Evolutionary conservation across 2,113 vertebrate species (phyloP).

Genomic region (Diglossa brunneiventris): DNA sequence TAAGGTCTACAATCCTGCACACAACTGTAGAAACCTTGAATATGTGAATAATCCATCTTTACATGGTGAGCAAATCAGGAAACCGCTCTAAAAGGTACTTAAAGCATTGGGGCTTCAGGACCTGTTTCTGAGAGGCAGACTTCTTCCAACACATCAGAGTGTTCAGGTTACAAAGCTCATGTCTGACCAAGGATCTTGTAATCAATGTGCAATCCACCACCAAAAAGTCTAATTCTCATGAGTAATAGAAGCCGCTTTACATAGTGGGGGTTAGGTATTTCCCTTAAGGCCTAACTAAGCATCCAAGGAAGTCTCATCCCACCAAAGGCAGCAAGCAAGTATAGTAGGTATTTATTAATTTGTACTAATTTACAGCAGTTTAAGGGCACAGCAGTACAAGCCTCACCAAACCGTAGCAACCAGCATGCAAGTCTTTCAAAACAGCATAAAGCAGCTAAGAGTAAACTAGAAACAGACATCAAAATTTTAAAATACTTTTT

Average conservation of each 20-base stretch:
- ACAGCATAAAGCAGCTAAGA: background rate
- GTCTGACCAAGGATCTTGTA: background rate
- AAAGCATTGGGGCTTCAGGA: background rate
- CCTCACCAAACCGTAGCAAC: background rate
- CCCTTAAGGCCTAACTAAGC: background rate
- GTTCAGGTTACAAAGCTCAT: conserved; percentile 3
- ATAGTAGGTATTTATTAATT: background rate
- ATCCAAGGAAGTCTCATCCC: background rate
- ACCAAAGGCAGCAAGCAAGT: background rate
- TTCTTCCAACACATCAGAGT: background rate
- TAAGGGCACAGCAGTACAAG: background rate
- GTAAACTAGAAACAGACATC: background rate
- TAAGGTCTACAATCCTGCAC: background rate
- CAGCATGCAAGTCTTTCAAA: background rate
- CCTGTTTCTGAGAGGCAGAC: background rate
- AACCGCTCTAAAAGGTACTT: background rate
- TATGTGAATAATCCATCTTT: background rate
- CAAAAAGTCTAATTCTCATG: background rate
- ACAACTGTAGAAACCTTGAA: background rate
- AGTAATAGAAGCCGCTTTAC: conserved; percentile 3
- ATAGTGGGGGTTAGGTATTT: background rate
- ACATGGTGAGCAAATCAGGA: background rate
- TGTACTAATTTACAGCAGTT: background rate
- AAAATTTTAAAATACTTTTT: background rate
- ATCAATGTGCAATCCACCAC: background rate